Percentiles rank a stretch among this genome's conserved stretches.
These are phyloP conservation scores for Mus spicilegus DNA, from an alignment of 2,113 vertebrate species.

Conservation along the genomic window DNA sequence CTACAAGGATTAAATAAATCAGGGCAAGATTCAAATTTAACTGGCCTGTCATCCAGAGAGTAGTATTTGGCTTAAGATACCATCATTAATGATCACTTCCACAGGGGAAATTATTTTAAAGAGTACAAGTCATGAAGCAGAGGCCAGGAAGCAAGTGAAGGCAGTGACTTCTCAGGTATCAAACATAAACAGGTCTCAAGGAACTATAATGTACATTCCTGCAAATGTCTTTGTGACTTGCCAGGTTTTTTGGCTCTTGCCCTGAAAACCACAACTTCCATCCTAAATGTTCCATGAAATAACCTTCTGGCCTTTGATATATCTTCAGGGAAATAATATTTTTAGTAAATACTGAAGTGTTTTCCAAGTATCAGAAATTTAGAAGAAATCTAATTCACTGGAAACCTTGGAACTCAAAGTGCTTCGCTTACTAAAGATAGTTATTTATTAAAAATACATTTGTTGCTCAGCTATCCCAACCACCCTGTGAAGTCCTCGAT, in stretches of 20 bases:
- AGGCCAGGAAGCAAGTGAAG: background rate
- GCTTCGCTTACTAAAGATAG: background rate
- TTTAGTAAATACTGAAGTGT: slow-evolving; percentile 43
- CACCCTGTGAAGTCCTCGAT: background rate
- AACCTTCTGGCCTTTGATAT: slow-evolving; percentile 20
- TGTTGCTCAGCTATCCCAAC: background rate
- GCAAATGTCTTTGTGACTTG: background rate
- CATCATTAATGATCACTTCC: background rate
- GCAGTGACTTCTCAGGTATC: background rate
- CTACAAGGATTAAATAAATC: background rate
- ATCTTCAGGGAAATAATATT: slow-evolving; percentile 16
- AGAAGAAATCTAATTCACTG: slow-evolving; percentile 20
- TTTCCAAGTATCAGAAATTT: slow-evolving; percentile 47
- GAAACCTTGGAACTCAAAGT: slow-evolving; percentile 44
- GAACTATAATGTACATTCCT: slow-evolving; percentile 31
- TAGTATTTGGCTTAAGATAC: background rate
- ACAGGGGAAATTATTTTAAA: background rate
- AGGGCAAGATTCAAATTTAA: background rate
- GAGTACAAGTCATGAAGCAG: background rate
- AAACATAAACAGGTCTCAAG: background rate
- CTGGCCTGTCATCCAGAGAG: background rate
- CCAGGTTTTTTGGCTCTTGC: slow-evolving; percentile 29
- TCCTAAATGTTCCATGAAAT: slow-evolving; percentile 52
- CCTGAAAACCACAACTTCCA: background rate
- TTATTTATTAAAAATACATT: slow-evolving; percentile 33